Conservation (phyloP, 1,140 invertebrate species). For the Drosophila ogumai region DNA sequence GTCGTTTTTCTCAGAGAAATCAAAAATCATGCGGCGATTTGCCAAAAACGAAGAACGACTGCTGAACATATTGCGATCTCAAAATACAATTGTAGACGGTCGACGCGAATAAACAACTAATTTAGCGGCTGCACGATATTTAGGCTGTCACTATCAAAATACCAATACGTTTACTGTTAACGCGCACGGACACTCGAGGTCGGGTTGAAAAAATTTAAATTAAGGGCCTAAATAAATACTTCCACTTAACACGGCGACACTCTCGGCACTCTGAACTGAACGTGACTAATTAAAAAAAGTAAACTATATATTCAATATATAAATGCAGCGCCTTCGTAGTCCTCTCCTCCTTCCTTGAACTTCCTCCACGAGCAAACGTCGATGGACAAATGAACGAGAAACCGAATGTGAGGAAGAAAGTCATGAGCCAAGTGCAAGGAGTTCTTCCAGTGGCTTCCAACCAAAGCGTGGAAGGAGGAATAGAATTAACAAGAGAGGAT, state of each 20-base stretch:
- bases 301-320: slow-evolving; percentile 54
- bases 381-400: slow-evolving; percentile 73
- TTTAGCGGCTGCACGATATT: slow-evolving; percentile 34
- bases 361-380: slow-evolving; percentile 67
- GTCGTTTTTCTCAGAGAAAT: slow-evolving; percentile 75
- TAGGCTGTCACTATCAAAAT: slow-evolving; percentile 24
- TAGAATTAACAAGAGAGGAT: neutral
- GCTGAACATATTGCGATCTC: slow-evolving; percentile 62
- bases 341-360: slow-evolving; percentile 17
- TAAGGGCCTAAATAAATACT: slow-evolving; percentile 61
- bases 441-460: slow-evolving; percentile 12
- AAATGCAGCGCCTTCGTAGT: slow-evolving; percentile 57
- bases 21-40: slow-evolving; percentile 81
- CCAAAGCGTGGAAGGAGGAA: slow-evolving; percentile 1
- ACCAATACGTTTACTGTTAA: slow-evolving; percentile 49
- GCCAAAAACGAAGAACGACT: slow-evolving; percentile 71
- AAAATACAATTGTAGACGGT: slow-evolving; percentile 57
- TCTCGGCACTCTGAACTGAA: slow-evolving; percentile 43
- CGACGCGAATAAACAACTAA: slow-evolving; percentile 60
- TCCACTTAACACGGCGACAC: slow-evolving; percentile 74
- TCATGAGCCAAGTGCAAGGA: neutral
- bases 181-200: slow-evolving; percentile 68
- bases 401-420: neutral
- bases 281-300: slow-evolving; percentile 70
- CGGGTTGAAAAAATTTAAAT: slow-evolving; percentile 46